phyloP scores from a whole-genome alignment of 2,113 vertebrate species.

The Notarius quadriscutis region DNA sequence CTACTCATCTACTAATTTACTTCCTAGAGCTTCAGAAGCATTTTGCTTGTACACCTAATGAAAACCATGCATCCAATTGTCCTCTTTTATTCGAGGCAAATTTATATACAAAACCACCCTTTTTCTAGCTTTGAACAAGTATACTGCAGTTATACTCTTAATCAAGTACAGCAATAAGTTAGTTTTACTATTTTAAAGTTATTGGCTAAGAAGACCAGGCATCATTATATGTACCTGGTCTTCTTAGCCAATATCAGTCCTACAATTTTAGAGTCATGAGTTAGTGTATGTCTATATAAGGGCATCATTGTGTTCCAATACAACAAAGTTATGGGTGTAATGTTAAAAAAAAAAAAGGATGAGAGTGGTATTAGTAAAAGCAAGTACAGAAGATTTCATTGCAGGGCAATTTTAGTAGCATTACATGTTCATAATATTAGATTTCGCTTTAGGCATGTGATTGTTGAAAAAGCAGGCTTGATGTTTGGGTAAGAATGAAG shows the following conservation, averaged over 20 bases:
- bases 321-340: neutral
- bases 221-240: neutral
- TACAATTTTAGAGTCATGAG: neutral
- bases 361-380: conserved; percentile 35
- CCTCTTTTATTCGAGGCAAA: neutral
- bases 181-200: too few species aligned
- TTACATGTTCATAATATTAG: conserved; percentile 45
- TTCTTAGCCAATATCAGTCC: neutral
- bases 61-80: neutral
- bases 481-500: conserved; percentile 39
- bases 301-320: neutral
- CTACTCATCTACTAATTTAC: neutral
- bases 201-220: too few species aligned
- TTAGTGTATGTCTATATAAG: neutral
- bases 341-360: conserved; percentile 7
- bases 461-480: conserved; percentile 41
- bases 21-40: neutral
- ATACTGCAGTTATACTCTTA: neutral
- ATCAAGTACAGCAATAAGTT: neutral
- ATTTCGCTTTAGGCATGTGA: conserved; percentile 37
- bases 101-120: neutral
- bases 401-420: conserved; percentile 34
- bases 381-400: conserved; percentile 33
- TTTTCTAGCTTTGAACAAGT: neutral
- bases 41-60: neutral